Base-by-base conservation (phyloP, 1,140 invertebrate species). In the Physella acuta region DNA sequence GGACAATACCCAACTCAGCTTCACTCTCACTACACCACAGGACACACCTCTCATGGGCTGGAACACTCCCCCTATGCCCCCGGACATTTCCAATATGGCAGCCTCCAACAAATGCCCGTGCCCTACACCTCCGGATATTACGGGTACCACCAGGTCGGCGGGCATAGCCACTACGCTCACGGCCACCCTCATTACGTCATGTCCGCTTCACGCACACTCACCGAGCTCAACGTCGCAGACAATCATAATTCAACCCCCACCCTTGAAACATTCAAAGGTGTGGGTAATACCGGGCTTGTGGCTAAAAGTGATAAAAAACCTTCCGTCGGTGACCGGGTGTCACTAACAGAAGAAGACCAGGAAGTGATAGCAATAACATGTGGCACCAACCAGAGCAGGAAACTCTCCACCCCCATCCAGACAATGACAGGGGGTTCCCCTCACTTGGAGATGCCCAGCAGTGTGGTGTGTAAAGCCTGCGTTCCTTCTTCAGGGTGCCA, bases 291-390 rank as follows among this genome's bases (percentile, higher is more conserved):
- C 59, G 39, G 59, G 17, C 36, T 37, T n/a, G 8, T n/a, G 20
- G 37, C 59, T 30, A 37, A 24, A 37, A 3, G 16, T 37, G 51
- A 8, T 53, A 36, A 64, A 16, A 64, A 64, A 30, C 31, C 31
- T 24, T 49, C 62, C 20, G 34, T 56, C 3, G 66, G 66, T 24
- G 66, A 68, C n/a, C 14, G 66, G 37, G 55, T 60, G 11, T 68
- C 66, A 37, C 39, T 68, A 5, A 68, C 55, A 28, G 66, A 68
- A 28, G 66, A 68, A 51, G 66, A 68, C n/a, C 14, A 60, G 26
- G 66, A 68, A 34, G 56, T 68, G 1, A 68, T 68, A 14, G 33
- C 66, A 16, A 68, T 68, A 11, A 68, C 66, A 33, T 68, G 55
- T 37, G 66, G 66, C 36, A 60, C n/a, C 28, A 56, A 30, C 37